Percentiles rank a stretch among this genome's conserved stretches.
Conservation (phyloP, 2,113 vertebrate genomes). For the Cervus canadensis region DNA sequence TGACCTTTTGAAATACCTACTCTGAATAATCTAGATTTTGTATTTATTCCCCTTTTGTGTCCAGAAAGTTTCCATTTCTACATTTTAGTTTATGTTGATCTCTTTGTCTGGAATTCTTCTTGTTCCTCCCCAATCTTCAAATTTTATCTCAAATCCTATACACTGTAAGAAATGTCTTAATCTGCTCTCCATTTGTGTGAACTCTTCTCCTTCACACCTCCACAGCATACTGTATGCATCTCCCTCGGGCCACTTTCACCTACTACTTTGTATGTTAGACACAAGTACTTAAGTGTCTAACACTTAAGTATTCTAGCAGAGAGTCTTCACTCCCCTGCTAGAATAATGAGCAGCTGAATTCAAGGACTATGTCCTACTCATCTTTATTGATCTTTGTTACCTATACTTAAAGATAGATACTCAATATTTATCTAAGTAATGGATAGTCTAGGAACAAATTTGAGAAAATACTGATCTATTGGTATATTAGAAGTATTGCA, state of each 20-base stretch:
- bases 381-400: background rate
- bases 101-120: background rate
- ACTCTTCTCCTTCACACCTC: background rate
- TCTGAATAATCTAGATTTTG: background rate
- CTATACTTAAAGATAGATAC: background rate
- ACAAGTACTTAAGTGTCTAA: background rate
- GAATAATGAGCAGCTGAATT: background rate
- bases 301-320: background rate
- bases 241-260: background rate
- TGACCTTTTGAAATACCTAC: background rate
- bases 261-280: background rate
- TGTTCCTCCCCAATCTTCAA: background rate
- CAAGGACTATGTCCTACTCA: background rate
- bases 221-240: background rate
- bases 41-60: background rate
- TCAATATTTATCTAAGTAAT: background rate
- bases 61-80: conserved; percentile 23
- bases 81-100: background rate
- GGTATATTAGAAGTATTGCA: background rate
- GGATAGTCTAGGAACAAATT: background rate
- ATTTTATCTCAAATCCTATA: background rate
- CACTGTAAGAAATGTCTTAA: background rate
- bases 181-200: background rate
- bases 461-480: background rate
- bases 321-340: background rate